Evolutionary conservation across 2,888 invertebrate species (phyloP).

Genomic region (Acronicta alni): DNA sequence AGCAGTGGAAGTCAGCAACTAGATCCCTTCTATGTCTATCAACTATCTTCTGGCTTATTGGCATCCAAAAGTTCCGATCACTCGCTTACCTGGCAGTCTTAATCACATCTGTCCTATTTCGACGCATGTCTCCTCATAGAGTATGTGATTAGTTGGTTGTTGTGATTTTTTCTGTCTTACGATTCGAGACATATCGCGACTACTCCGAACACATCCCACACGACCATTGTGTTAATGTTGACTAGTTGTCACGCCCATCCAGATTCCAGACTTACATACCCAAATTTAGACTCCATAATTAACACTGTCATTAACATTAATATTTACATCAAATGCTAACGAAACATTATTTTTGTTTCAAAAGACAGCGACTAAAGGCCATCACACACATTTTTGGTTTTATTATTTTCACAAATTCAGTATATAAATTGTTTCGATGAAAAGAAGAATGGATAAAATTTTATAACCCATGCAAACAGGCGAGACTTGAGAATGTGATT

Average conservation of each 20-base stretch:
- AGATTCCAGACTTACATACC: slow-evolving; percentile 73
- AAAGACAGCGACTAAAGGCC: slow-evolving; percentile 71
- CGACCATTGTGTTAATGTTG: slow-evolving; percentile 69
- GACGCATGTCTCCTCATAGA: slow-evolving; percentile 76
- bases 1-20: slow-evolving; percentile 68
- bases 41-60: slow-evolving; percentile 72
- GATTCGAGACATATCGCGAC: slow-evolving; percentile 68
- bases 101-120: slow-evolving; percentile 57
- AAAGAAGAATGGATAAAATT: slow-evolving; percentile 35
- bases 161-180: slow-evolving; percentile 69
- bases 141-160: slow-evolving; percentile 77
- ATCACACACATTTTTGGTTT: slow-evolving; percentile 29
- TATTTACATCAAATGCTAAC: slow-evolving; percentile 74
- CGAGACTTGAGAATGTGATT: too few relatives aligned
- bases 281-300: slow-evolving; percentile 71
- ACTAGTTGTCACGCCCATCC: slow-evolving; percentile 69
- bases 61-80: slow-evolving; percentile 66
- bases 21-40: slow-evolving; percentile 56
- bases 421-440: slow-evolving; percentile 15
- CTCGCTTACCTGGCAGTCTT: slow-evolving; percentile 69
- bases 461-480: neutral
- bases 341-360: slow-evolving; percentile 64
- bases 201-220: slow-evolving; percentile 69
- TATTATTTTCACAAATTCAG: slow-evolving; percentile 24
- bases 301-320: slow-evolving; percentile 77